A percentile compares a stretch with the other conserved stretches of the same genome.
These are phyloP conservation scores for Parus major DNA, from an alignment of 2,113 vertebrate species.

Conservation along the genomic window DNA sequence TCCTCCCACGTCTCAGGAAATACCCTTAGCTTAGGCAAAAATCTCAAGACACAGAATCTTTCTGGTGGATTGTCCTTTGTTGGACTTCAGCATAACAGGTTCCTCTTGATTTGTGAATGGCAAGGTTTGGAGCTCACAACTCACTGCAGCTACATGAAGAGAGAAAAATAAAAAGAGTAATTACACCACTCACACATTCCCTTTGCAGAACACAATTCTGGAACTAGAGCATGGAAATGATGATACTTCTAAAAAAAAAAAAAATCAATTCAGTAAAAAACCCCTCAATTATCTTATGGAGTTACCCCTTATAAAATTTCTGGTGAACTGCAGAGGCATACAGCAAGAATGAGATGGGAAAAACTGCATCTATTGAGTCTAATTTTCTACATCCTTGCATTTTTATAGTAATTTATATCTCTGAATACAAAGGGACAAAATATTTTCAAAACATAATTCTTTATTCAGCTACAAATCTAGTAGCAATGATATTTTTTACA, in stretches of 20 bases:
- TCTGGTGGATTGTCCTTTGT: rapidly evolving
- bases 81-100: not conserved
- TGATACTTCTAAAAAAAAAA: not conserved
- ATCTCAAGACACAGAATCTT: not conserved
- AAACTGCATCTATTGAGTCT: rapidly evolving
- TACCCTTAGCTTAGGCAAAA: not conserved
- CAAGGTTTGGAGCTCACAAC: not conserved
- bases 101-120: not conserved
- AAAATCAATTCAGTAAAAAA: not conserved
- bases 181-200: not conserved
- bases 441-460: not conserved
- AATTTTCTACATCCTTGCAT: not conserved
- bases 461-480: not conserved
- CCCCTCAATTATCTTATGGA: not conserved
- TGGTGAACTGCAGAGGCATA: not conserved
- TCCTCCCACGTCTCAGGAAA: not conserved
- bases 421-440: not conserved
- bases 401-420: not conserved
- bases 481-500: not conserved
- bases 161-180: not conserved
- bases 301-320: not conserved
- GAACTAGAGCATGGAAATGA: not conserved
- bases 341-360: not conserved
- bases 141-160: not conserved
- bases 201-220: not conserved